phyloP scores from a whole-genome alignment of 1,140 invertebrate species.

The Doryteuthis pealeii region DNA sequence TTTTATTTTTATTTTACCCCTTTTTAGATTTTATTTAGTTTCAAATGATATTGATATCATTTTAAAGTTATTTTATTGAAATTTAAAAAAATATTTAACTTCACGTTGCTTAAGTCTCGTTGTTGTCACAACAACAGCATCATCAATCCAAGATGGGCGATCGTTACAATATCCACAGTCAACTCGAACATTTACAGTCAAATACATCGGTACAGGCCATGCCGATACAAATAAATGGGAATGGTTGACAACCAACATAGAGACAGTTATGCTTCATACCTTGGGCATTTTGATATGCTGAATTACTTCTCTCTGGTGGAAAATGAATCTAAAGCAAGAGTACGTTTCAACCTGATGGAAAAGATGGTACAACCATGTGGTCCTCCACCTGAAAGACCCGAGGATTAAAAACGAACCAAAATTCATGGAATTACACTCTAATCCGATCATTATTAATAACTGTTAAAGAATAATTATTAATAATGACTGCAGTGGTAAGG shows the following conservation, averaged over 20 bases:
- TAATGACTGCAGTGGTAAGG: too few species aligned
- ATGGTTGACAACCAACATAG: constrained; percentile 87
- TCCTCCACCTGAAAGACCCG: constrained; percentile 94
- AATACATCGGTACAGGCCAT: constrained; percentile 98
- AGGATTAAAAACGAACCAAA: too few species aligned
- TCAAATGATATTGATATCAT: background rate
- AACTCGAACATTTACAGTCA: constrained; percentile 97
- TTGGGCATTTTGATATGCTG: constrained; percentile 90
- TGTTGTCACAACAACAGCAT: background rate
- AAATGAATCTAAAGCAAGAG: constrained; percentile 93
- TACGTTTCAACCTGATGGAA: constrained; percentile 95
- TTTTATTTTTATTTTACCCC: too few species aligned
- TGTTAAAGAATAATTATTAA: too few species aligned
- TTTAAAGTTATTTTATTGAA: background rate
- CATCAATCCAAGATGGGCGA: constrained; percentile 79
- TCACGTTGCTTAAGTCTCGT: background rate
- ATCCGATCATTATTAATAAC: too few species aligned
- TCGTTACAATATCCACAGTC: constrained; percentile 98
- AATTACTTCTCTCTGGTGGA: constrained; percentile 93
- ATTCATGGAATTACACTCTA: too few species aligned
- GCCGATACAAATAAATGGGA: constrained; percentile 82
- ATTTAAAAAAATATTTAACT: background rate
- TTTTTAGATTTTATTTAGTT: background rate
- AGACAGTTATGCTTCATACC: constrained; percentile 92
- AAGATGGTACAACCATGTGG: constrained; percentile 98